Evolutionary conservation across 1,140 invertebrate species (phyloP), one percentile per base, ranked within the genome.

Genomic region (Aphis gossypii): DNA sequence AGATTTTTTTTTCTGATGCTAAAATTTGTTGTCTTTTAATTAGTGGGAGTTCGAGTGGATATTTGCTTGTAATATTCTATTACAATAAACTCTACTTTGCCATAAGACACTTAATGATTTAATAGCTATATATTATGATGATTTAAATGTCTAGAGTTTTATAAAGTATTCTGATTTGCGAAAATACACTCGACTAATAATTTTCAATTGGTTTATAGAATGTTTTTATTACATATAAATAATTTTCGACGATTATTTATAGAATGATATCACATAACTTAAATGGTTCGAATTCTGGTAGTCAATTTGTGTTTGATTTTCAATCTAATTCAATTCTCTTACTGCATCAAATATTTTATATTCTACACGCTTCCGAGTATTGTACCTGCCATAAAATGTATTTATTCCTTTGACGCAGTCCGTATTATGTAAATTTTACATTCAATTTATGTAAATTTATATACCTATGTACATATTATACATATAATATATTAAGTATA

Each of bases 341-440:
- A 86, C 38, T 44, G 38, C 83, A 86, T 86, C 83, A 86, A 44
- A 86, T 86, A 86, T 86, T 86, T 86, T 30, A 86, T 86, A 86
- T 86, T 86, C 83, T 41, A 41, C 8, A 3, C 7, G 21, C 21
- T 38, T 86, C 83, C 4, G 11, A 38, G 38, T 25, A 82, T 38
- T 83, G 18, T 41, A 83, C 14, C 14, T 23, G 38, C 41, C 23
- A 41, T 86, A 44, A 86, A 86, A 86, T 46, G 38, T 44, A 86
- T 86, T 41, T 86, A 44, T 46, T 44, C 83, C 25, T 41, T 86
- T 86, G 83, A 86, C 83, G 41, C 38, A 86, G 83, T 86, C 83
- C 8, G 83, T 11, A 86, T 86, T 86, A 44, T 86, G 83, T 86
- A 86, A 86, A 86, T 86, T 44, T 23, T 84, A 86, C 3, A 44